These are phyloP conservation scores for Leptinotarsa peninsularis DNA, from an alignment of 2,888 invertebrate species.

Conservation along the genomic window DNA sequence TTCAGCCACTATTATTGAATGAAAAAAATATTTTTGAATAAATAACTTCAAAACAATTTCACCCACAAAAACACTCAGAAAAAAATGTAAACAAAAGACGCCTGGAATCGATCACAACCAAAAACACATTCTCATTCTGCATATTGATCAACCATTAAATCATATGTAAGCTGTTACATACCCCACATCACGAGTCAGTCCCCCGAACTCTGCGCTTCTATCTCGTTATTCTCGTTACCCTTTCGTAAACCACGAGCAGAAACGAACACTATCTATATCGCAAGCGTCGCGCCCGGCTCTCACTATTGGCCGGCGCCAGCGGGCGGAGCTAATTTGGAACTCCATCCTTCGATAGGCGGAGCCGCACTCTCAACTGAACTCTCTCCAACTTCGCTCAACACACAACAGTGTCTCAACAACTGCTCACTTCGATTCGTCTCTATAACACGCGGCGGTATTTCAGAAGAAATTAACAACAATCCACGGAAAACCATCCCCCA, in stretches of 20 bases:
- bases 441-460: slow-evolving; percentile 38
- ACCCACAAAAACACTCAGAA: background rate
- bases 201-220: slow-evolving; percentile 3
- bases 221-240: slow-evolving; percentile 29
- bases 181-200: slow-evolving; percentile 20
- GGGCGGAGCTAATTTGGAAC: slow-evolving; percentile 52
- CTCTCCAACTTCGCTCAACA: slow-evolving; percentile 41
- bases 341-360: slow-evolving; percentile 56
- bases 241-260: slow-evolving; percentile 39
- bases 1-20: too few relatives aligned
- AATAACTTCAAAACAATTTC: too few relatives aligned
- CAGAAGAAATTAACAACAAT: slow-evolving; percentile 8
- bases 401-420: slow-evolving; percentile 59
- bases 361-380: slow-evolving; percentile 55
- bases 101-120: slow-evolving; percentile 1
- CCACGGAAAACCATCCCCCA: slow-evolving; percentile 42
- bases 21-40: too few relatives aligned
- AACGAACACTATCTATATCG: slow-evolving; percentile 34
- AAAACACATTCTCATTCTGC: slow-evolving; percentile 9
- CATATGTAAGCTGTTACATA: slow-evolving; percentile 6
- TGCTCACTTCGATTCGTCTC: slow-evolving; percentile 60
- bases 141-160: slow-evolving; percentile 14
- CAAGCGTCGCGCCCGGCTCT: slow-evolving; percentile 33
- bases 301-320: slow-evolving; percentile 51
- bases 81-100: slow-evolving; percentile 1